Percentiles rank a stretch among this genome's conserved stretches.
These are phyloP conservation scores for Cephus sareptanus DNA, from an alignment of 2,888 invertebrate species.

Conservation along the genomic window DNA sequence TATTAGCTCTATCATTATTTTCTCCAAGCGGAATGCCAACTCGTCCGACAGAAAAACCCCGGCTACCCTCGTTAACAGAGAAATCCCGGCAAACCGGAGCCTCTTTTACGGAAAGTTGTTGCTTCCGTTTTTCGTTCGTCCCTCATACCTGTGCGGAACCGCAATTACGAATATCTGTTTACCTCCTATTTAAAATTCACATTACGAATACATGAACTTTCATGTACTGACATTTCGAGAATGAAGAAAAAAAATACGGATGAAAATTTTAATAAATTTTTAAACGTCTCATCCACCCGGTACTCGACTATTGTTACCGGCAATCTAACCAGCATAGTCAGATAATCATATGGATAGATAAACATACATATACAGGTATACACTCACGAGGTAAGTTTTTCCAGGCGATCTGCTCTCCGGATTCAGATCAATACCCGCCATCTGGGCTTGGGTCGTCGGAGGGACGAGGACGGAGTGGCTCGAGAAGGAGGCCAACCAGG, in stretches of 20 bases:
- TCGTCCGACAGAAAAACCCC: slow-evolving; percentile 41
- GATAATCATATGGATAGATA: slow-evolving; percentile 6
- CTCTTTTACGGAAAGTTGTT: not conserved
- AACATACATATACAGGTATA: slow-evolving; percentile 45
- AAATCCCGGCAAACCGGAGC: slow-evolving; percentile 42
- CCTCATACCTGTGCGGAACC: not conserved
- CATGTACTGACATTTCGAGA: not conserved
- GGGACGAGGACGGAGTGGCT: slow-evolving; percentile 29
- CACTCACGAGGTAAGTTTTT: slow-evolving; percentile 57
- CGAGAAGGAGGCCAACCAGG: slow-evolving; percentile 28
- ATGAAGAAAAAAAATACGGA: not conserved
- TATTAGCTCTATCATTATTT: slow-evolving; percentile 60
- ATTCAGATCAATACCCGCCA: slow-evolving; percentile 63
- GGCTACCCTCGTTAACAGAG: slow-evolving; percentile 49
- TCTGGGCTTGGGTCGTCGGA: slow-evolving; percentile 51
- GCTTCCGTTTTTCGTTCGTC: not conserved
- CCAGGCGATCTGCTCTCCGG: slow-evolving; percentile 59
- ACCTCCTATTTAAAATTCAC: not conserved
- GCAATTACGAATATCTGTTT: not conserved
- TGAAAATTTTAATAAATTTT: not conserved
- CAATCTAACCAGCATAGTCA: not conserved
- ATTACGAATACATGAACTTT: not conserved
- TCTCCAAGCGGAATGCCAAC: slow-evolving; percentile 44
- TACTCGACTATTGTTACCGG: not conserved
- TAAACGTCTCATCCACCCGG: not conserved